Percentiles rank a stretch among this genome's conserved stretches.
These are phyloP conservation scores for Octonoba sinensis DNA, from an alignment of 2,888 invertebrate genomes.

Conservation along the genomic window DNA sequence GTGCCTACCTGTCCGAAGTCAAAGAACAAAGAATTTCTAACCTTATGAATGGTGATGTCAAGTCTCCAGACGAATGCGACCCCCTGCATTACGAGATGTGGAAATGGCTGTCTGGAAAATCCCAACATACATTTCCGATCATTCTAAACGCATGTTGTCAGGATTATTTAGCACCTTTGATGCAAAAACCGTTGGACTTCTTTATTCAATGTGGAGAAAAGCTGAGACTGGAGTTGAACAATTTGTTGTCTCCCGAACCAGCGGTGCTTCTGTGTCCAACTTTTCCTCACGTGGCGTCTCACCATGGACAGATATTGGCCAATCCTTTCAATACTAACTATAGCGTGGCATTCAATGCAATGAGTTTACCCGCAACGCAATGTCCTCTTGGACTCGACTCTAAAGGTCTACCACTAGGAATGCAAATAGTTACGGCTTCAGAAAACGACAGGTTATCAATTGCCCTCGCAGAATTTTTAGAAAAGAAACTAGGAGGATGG, in stretches of 20 bases:
- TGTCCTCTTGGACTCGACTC: conserved; percentile 43
- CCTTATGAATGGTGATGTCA: conserved; percentile 39
- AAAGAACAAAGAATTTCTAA: conserved; percentile 63
- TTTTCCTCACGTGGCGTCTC: conserved; percentile 38
- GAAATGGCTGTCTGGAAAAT: conserved; percentile 80
- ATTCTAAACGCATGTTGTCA: conserved; percentile 72
- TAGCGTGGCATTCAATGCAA: conserved; percentile 47
- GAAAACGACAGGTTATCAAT: conserved; percentile 39
- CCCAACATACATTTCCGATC: conserved; percentile 87
- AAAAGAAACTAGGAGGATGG: conserved; percentile 52
- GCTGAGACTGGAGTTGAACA: conserved; percentile 25
- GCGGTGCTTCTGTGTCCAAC: conserved; percentile 52
- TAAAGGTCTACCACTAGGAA: conserved; percentile 31
- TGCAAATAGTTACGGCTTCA: conserved; percentile 44
- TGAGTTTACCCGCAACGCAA: conserved; percentile 33
- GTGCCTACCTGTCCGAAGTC: conserved; percentile 68
- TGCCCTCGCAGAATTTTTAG: conserved; percentile 36
- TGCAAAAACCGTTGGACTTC: conserved; percentile 33
- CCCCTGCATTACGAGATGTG: conserved; percentile 75
- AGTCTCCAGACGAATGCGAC: conserved; percentile 8
- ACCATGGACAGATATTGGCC: conserved; percentile 52
- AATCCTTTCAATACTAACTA: conserved; percentile 48
- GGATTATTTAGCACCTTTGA: conserved; percentile 41
- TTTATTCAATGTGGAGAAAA: conserved; percentile 31
- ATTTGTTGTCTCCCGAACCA: conserved; percentile 22